These are phyloP conservation scores for Ceraclea dissimilis DNA, from an alignment of 2,888 invertebrate genomes.

Conservation along the genomic window DNA sequence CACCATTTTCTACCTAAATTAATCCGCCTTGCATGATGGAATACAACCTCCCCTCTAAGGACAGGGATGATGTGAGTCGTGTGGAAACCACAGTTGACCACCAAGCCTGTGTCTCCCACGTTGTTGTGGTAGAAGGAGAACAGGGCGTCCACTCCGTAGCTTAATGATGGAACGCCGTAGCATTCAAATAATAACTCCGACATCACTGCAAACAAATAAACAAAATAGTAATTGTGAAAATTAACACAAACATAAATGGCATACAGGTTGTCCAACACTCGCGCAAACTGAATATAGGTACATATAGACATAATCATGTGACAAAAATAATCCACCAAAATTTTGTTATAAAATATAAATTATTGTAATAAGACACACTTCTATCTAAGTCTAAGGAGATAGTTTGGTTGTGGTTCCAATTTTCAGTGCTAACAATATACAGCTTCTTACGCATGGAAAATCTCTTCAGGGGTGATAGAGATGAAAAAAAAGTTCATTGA, in stretches of 20 bases:
- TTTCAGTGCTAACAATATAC: too few species aligned
- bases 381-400: too few species aligned
- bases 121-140: conserved; percentile 63
- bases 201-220: conserved; percentile 67
- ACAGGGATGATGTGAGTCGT: conserved; percentile 84
- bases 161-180: conserved; percentile 76
- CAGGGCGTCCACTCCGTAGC: conserved; percentile 81
- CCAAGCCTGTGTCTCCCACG: conserved; percentile 58
- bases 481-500: too few species aligned
- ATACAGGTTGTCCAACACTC: too few species aligned
- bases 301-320: too few species aligned
- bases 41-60: conserved; percentile 60
- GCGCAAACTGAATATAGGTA: too few species aligned
- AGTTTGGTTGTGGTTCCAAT: too few species aligned
- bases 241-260: not conserved
- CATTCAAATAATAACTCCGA: conserved; percentile 90
- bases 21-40: conserved; percentile 67
- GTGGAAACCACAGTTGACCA: conserved; percentile 82
- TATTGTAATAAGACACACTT: too few species aligned
- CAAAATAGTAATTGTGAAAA: conserved; percentile 11
- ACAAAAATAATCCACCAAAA: too few species aligned
- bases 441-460: too few species aligned
- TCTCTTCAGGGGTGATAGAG: too few species aligned
- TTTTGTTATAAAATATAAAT: too few species aligned
- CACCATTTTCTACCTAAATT: conserved; percentile 63